These are phyloP conservation scores for Caerostris extrusa DNA, from an alignment of 1,140 invertebrate species.

Conservation along the genomic window DNA sequence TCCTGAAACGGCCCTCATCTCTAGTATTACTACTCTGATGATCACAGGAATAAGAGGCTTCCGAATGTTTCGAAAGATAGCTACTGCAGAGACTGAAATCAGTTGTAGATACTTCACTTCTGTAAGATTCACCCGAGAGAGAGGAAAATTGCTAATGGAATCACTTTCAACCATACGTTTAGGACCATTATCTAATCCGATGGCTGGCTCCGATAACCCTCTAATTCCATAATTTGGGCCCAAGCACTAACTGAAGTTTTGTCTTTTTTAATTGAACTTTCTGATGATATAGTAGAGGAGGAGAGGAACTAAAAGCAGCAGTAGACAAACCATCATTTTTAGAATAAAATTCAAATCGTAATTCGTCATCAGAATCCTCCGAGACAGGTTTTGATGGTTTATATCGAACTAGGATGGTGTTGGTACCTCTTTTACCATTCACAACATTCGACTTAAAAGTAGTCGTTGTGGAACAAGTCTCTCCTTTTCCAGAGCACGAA, in stretches of 20 bases:
- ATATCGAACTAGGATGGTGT: constrained; percentile 70
- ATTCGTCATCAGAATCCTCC: constrained; percentile 13
- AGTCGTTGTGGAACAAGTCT: constrained; percentile 34
- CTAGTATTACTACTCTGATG: background rate
- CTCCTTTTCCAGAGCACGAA: background rate
- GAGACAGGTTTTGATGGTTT: constrained; percentile 47
- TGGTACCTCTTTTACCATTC: constrained; percentile 66
- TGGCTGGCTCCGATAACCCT: constrained; percentile 72
- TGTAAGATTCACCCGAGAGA: background rate
- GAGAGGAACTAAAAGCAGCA: background rate
- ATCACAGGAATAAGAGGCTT: background rate
- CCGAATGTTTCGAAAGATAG: background rate
- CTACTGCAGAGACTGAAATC: background rate
- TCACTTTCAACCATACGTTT: constrained; percentile 23
- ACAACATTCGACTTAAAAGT: constrained; percentile 69
- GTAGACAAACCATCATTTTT: background rate
- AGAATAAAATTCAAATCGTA: constrained; percentile 18
- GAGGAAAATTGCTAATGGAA: constrained; percentile 27
- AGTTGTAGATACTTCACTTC: background rate
- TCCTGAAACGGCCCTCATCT: background rate
- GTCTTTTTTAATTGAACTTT: constrained; percentile 51
- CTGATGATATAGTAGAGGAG: constrained; percentile 20
- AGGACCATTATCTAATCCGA: constrained; percentile 61
- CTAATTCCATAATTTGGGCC: constrained; percentile 75
- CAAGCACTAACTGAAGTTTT: constrained; percentile 69